phyloP scores from a whole-genome alignment of 2,888 invertebrate species.

The Cepaea hortensis region DNA sequence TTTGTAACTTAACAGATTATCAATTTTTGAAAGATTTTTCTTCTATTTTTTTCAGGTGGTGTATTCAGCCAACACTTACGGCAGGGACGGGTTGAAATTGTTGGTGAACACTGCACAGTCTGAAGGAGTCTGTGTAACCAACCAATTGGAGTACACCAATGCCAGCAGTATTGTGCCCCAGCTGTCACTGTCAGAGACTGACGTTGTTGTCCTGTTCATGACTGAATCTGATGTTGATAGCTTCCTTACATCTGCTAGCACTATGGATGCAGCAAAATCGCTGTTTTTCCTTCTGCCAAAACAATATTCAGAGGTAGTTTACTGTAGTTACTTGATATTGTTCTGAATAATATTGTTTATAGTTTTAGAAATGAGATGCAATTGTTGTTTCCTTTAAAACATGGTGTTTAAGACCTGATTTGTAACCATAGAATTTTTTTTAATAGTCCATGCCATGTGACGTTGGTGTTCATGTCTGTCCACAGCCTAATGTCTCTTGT shows the following conservation, averaged over 20 bases:
- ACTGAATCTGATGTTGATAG: slow-evolving; percentile 53
- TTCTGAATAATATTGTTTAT: not conserved
- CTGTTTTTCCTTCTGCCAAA: slow-evolving; percentile 36
- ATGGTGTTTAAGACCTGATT: too few species aligned
- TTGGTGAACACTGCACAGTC: slow-evolving; percentile 58
- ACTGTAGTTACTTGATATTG: not conserved
- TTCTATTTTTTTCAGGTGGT: slow-evolving; percentile 52
- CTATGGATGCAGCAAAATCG: slow-evolving; percentile 31
- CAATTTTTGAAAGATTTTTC: not conserved
- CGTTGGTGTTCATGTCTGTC: too few species aligned
- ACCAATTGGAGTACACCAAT: slow-evolving; percentile 52
- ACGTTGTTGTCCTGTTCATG: slow-evolving; percentile 65
- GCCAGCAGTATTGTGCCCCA: slow-evolving; percentile 53
- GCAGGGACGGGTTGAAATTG: slow-evolving; percentile 56
- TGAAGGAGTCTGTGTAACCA: slow-evolving; percentile 66
- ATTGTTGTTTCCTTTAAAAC: too few species aligned
- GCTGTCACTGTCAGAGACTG: slow-evolving; percentile 54
- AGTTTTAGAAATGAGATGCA: not conserved
- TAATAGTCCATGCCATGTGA: too few species aligned
- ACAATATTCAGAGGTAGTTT: slow-evolving; percentile 19
- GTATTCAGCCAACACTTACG: slow-evolving; percentile 63
- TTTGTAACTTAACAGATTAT: too few species aligned
- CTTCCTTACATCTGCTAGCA: slow-evolving; percentile 55
- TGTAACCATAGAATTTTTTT: too few species aligned
- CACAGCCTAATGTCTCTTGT: too few species aligned